Evolutionary conservation across 2,113 vertebrate species (phyloP).

Genomic region (Scartelaos histophorus): DNA sequence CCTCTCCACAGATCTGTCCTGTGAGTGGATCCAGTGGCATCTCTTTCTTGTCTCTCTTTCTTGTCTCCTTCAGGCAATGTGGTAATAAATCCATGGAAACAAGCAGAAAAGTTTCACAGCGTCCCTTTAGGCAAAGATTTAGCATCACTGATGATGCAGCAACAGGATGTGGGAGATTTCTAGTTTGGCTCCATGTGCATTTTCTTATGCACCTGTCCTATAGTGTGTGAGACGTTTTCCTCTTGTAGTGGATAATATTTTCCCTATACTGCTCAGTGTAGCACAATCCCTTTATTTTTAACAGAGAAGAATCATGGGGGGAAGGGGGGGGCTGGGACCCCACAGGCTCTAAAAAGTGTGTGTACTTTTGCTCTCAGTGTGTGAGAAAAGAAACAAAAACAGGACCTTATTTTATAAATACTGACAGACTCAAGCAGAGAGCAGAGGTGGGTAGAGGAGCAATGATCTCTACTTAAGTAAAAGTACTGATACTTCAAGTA

Average conservation of each 20-base stretch:
- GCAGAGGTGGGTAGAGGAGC: neutral
- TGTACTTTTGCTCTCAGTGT: conserved; percentile 27
- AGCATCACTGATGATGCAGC: too few relatives aligned
- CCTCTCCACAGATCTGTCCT: neutral
- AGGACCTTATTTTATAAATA: neutral
- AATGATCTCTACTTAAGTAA: neutral
- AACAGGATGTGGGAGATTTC: too few relatives aligned
- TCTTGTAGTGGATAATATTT: neutral
- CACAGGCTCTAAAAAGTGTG: conserved; percentile 39
- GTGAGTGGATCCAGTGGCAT: neutral
- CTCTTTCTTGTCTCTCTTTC: too few relatives aligned
- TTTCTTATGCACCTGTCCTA: too few relatives aligned
- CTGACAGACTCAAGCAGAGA: conserved; percentile 5
- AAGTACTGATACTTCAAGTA: too few relatives aligned
- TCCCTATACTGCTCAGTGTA: conserved; percentile 44
- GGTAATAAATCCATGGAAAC: too few relatives aligned
- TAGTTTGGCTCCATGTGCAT: too few relatives aligned
- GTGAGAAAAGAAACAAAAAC: conserved; percentile 28
- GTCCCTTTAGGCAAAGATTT: too few relatives aligned
- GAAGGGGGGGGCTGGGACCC: conserved; percentile 23
- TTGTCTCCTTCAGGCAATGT: too few relatives aligned
- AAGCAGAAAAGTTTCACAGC: too few relatives aligned
- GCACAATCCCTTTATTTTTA: conserved; percentile 41
- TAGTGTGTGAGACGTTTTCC: too few relatives aligned
- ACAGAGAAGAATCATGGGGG: conserved; percentile 17